Conservation (phyloP, 2,113 vertebrate genomes). For the Ctenomys sociabilis region DNA sequence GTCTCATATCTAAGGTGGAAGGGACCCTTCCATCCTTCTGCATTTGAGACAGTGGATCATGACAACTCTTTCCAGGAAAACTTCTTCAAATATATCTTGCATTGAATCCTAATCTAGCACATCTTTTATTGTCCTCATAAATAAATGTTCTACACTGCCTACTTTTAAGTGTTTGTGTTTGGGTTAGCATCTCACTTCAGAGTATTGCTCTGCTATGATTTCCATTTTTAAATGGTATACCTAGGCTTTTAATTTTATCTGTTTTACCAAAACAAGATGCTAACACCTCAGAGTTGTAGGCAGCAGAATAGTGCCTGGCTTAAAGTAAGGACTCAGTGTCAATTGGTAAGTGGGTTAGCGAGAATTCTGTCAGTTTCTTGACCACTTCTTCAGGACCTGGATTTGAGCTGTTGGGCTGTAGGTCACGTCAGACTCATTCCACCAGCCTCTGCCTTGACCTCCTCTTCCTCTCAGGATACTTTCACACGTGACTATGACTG, state of each 20-base stretch:
- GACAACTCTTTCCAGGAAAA: neutral
- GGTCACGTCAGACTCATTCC: neutral
- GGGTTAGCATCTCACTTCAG: neutral
- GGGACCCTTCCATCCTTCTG: neutral
- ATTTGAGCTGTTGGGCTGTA: neutral
- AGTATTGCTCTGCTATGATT: neutral
- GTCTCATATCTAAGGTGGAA: neutral
- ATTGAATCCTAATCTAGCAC: too few species aligned
- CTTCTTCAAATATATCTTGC: neutral
- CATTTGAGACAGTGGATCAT: neutral
- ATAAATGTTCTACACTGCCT: neutral
- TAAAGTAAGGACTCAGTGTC: neutral
- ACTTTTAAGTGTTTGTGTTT: neutral
- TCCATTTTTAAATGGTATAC: neutral
- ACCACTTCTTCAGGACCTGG: neutral
- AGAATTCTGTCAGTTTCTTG: neutral
- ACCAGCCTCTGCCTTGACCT: too few species aligned
- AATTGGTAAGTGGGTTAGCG: neutral
- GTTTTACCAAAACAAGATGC: neutral
- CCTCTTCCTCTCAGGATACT: neutral
- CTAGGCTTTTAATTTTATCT: neutral
- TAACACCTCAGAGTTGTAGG: neutral
- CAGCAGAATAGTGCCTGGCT: neutral
- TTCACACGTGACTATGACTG: rapidly evolving
- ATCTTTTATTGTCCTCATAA: neutral